Conservation (phyloP, 2,113 vertebrate genomes). For the Osmerus mordax region DNA sequence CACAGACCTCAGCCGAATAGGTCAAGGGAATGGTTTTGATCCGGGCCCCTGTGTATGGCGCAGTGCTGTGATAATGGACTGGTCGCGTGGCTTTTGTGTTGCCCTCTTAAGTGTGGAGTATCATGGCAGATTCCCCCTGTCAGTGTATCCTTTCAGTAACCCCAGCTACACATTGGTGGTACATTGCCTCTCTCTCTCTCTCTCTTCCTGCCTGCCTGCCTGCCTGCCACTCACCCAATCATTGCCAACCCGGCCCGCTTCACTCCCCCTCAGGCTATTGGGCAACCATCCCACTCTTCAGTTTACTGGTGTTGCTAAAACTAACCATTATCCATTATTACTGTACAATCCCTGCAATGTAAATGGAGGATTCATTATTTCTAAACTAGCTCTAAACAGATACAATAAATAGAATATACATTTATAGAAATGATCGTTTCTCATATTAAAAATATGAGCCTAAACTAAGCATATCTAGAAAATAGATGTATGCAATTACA, state of each 20-base stretch:
- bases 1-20: background rate
- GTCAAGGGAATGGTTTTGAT: background rate
- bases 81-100: slow-evolving; percentile 8
- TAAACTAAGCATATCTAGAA: too few species aligned
- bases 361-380: background rate
- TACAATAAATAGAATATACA: too few species aligned
- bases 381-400: background rate
- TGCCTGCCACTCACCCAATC: background rate
- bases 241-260: background rate
- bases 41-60: background rate
- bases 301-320: slow-evolving; percentile 34
- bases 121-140: slow-evolving; percentile 20
- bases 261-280: background rate
- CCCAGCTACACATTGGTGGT: background rate
- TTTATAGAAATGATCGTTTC: background rate
- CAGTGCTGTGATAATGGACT: background rate
- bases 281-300: slow-evolving; percentile 28
- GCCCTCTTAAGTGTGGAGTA: slow-evolving; percentile 13
- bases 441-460: background rate
- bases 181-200: slow-evolving; percentile 7
- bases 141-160: background rate
- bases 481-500: too few species aligned
- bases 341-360: too few species aligned
- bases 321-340: slow-evolving; percentile 13
- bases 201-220: slow-evolving; percentile 1